These are phyloP conservation scores for Urosaurus nigricauda DNA, from an alignment of 2,797 vertebrate genomes.

Conservation along the genomic window DNA sequence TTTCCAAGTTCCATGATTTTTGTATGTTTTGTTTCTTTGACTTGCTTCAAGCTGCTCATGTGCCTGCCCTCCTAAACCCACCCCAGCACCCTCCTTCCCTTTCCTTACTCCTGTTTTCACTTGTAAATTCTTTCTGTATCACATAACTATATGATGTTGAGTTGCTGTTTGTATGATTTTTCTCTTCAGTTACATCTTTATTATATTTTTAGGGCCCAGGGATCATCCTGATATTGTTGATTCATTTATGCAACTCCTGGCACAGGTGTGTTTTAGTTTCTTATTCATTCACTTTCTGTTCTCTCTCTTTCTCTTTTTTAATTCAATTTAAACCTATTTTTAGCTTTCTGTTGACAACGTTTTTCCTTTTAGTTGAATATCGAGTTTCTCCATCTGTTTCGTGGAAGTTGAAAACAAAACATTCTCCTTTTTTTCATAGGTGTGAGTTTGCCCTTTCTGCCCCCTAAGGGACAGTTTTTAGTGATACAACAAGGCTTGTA, in stretches of 20 bases:
- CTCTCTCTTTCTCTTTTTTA: conserved; percentile 92
- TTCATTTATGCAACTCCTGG: conserved; percentile 99
- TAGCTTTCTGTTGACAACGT: conserved; percentile 89
- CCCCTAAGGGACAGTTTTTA: conserved; percentile 46
- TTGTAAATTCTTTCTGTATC: conserved; percentile 98
- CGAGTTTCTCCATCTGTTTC: conserved; percentile 89
- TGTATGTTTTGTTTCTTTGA: conserved; percentile 93
- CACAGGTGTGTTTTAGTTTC: conserved; percentile 99
- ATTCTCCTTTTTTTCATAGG: conserved; percentile 79
- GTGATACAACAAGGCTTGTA: conserved; percentile 21
- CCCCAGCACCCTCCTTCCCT: conserved; percentile 83
- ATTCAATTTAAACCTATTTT: conserved; percentile 87
- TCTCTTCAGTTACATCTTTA: conserved; percentile 99
- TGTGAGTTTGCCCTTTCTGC: conserved; percentile 77
- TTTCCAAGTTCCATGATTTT: conserved; percentile 94
- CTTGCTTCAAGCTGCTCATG: conserved; percentile 97
- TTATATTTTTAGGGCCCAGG: conserved; percentile 99
- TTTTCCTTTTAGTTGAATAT: conserved; percentile 89
- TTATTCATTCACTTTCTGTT: conserved; percentile 99
- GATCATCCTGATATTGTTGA: conserved; percentile 99
- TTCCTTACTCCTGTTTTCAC: conserved; percentile 84
- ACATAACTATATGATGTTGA: conserved; percentile 99
- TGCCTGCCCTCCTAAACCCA: conserved; percentile 81
- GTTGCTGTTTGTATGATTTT: conserved; percentile 99
- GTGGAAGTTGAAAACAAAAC: conserved; percentile 87